Base-by-base conservation (phyloP, 1,140 invertebrate species). In the Drosophila gunungcola region DNA sequence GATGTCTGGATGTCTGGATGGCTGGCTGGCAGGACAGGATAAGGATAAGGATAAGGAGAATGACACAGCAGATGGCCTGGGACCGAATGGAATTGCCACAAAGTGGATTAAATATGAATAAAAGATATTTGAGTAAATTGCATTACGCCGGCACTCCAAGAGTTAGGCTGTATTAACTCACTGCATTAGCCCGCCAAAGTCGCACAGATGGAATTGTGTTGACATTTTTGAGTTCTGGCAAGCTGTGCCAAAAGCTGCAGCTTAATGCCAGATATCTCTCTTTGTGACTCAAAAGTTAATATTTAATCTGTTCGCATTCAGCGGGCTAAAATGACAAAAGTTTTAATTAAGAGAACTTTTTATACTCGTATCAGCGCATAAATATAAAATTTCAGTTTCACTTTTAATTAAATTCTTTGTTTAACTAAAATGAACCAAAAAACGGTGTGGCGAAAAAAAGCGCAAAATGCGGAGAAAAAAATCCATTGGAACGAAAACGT, bases 81-180 rank as follows among this genome's bases (percentile, higher is more conserved):
- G 68, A 57, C 52, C 65, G 63, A 77, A 55, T 64, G 56, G 82
- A 68, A 88, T 89, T 79, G 83, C 70, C 72, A 70, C 70, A 83
- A 89, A 86, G 83, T 86, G 83, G 79, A 86, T 86, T 86, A 86
- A 86, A 86, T 86, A 86, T 86, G 83, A 86, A 86, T 86, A 80
- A 86, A 86, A 86, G 84, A 88, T 86, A 86, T 86, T 86, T 88
- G 72, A 78, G 75, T 81, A 86, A 86, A 86, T 86, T 88, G 79
- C 79, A 86, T 88, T 82, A 79, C 73, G 16, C 51, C 42, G 55
- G 52, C 34, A 42, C 62, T 49, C 45, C 45, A 34, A 39, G 38
- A 65, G 68, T 74, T 76, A 86, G 43, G 48, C 36, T 36, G 69
- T 73, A 79, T 76, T 67, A 75, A 75, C 73, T 78, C 55, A 70